phyloP scores from a whole-genome alignment of 1,140 invertebrate genomes.

The Eueides isabella region DNA sequence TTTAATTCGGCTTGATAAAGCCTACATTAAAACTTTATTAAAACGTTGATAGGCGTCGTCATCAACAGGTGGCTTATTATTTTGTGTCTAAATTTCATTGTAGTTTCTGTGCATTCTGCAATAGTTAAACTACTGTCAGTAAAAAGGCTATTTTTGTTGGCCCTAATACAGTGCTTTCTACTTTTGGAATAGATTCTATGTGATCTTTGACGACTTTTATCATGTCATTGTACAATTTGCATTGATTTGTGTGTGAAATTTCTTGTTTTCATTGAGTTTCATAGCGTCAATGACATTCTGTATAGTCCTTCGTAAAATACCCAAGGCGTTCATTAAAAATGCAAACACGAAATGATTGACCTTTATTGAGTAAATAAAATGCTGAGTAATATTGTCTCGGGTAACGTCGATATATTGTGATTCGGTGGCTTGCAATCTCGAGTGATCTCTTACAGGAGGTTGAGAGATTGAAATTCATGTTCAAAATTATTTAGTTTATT shows the following conservation, averaged over 20 bases:
- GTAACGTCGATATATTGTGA: slow-evolving; percentile 24
- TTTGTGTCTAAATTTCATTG: slow-evolving; percentile 36
- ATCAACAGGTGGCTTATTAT: slow-evolving; percentile 42
- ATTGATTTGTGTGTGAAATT: slow-evolving; percentile 17
- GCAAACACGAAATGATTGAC: slow-evolving; percentile 27
- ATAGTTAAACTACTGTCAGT: slow-evolving; percentile 61
- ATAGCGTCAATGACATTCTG: slow-evolving; percentile 32
- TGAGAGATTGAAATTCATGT: too few relatives aligned
- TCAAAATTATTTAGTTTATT: too few relatives aligned
- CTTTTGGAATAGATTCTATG: slow-evolving; percentile 56
- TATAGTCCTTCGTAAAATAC: slow-evolving; percentile 38
- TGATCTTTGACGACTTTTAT: slow-evolving; percentile 53
- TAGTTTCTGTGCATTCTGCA: slow-evolving; percentile 57
- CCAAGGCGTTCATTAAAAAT: slow-evolving; percentile 41
- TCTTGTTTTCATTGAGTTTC: too few relatives aligned
- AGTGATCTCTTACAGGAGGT: slow-evolving; percentile 30
- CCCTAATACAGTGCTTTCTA: too few relatives aligned
- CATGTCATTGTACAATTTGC: slow-evolving; percentile 45
- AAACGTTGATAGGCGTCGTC: slow-evolving; percentile 55
- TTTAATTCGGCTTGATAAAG: slow-evolving; percentile 52
- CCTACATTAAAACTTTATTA: slow-evolving; percentile 55
- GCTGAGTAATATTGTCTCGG: slow-evolving; percentile 28
- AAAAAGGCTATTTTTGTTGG: slow-evolving; percentile 46
- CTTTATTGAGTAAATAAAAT: slow-evolving; percentile 33
- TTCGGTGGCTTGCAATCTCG: slow-evolving; percentile 29